Conservation (phyloP, 2,113 vertebrate species). For the Macquaria australasica region DNA sequence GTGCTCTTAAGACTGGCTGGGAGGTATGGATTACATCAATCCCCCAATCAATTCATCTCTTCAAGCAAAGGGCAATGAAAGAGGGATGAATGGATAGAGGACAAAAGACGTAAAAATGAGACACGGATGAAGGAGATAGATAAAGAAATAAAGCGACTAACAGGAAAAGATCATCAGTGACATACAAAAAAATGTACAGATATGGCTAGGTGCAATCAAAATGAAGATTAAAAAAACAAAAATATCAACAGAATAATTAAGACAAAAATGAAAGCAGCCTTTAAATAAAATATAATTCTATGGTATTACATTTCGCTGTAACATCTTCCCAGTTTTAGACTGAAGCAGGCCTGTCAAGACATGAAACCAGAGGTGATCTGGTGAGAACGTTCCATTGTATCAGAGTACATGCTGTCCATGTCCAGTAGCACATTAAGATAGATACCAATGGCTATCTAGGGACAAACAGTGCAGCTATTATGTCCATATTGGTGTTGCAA, state of each 20-base stretch:
- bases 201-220: neutral
- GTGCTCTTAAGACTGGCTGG: slow-evolving; percentile 72
- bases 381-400: neutral
- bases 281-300: neutral
- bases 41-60: slow-evolving; percentile 71
- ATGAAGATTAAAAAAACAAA: neutral
- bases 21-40: slow-evolving; percentile 75
- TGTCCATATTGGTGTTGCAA: neutral
- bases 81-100: slow-evolving; percentile 26
- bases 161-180: neutral
- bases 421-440: neutral
- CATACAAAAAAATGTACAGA: neutral
- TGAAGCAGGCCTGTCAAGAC: neutral
- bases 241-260: no score
- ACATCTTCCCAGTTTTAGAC: neutral
- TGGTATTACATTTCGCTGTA: neutral
- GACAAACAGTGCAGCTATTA: neutral
- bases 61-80: slow-evolving; percentile 53
- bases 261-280: neutral
- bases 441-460: neutral
- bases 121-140: neutral
- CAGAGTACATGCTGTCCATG: neutral
- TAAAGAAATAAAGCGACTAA: neutral
- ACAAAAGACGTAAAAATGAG: slow-evolving; percentile 37
- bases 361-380: neutral